Percentiles rank a stretch among this genome's conserved stretches.
These are phyloP conservation scores for Diaprepes abbreviatus DNA, from an alignment of 2,888 invertebrate species.

Conservation along the genomic window DNA sequence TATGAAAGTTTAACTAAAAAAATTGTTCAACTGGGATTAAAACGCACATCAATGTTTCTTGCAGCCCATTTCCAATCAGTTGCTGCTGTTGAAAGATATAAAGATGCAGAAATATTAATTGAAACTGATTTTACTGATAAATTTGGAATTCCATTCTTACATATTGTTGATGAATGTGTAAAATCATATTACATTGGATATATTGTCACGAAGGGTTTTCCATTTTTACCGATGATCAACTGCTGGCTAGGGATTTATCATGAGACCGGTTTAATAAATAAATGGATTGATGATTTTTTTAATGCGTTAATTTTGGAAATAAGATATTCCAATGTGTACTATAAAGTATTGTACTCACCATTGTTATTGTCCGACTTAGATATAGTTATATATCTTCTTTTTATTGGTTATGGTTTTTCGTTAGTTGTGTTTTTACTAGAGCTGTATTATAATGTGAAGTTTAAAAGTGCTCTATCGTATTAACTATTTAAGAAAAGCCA, in stretches of 20 bases:
- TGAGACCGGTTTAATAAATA: neutral
- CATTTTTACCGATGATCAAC: constrained; percentile 8
- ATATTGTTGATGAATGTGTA: constrained; percentile 11
- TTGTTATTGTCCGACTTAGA: neutral
- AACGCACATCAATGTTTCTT: constrained; percentile 1
- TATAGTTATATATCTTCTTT: neutral
- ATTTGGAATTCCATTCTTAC: constrained; percentile 2
- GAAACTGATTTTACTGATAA: neutral
- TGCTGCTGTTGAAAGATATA: constrained; percentile 10
- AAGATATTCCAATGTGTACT: neutral
- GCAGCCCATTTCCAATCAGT: neutral
- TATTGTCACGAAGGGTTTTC: constrained; percentile 8
- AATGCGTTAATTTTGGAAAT: neutral
- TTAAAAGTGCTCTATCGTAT: too few relatives aligned
- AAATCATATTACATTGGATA: constrained; percentile 10
- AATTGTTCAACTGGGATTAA: constrained; percentile 6
- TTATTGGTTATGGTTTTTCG: constrained; percentile 1
- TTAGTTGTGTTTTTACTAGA: constrained; percentile 4
- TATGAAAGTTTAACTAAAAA: constrained; percentile 2
- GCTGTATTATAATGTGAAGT: too few relatives aligned
- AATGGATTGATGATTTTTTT: constrained; percentile 14
- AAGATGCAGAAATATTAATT: constrained; percentile 8
- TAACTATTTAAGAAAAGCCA: too few relatives aligned
- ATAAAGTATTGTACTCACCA: neutral
- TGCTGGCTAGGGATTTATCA: neutral